Evolutionary conservation across 2,797 vertebrate genomes (phyloP), one percentile per base, ranked within the genome.

Genomic region (Mastacembelus armatus): DNA sequence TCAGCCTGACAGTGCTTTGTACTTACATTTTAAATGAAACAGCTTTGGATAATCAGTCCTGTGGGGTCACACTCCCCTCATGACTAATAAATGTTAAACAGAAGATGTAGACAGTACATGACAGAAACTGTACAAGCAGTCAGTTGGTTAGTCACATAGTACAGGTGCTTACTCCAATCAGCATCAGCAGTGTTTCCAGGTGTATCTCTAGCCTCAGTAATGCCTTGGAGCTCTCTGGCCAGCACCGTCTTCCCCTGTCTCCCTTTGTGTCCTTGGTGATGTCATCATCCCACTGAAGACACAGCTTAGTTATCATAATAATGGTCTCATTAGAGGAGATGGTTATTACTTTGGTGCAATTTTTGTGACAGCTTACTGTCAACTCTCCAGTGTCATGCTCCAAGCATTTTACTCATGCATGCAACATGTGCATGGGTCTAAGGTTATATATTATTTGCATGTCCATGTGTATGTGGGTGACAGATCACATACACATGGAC

Each of bases 171-270:
- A 49, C 40, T 63, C 26, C 59, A 50, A 65, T 57, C 19, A 62
- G 60, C 47, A 73, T 45, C 67, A 54, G 29, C 59, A 43, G 74
- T 12, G 9, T 33, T 66, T 51, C n/a, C n/a, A 18, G 63, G 2
- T 77, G 71, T 85, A 86, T 86, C 86, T 87, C 85, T 87, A 86
- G 81, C 73, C 33, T 43, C 49, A 38, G 51, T 72, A 48, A 71
- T 72, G 60, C 35, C 70, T 70, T 58, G 51, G 54, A 66, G 64
- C 70, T 71, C 44, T 71, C 35, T 55, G 73, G 63, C 56, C 70
- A 40, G 62, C 74, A 68, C 47, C 67, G 1, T 65, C 29, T 57
- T 19, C 33, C 51, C 42, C 51, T 10, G 22, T 4, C 39, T 42
- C 45, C 7, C 14, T 43, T 26, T 42, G 14, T 82, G 85, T 77